Conservation (phyloP, 35 echinoderm and acorn worm species). For the Anneissia japonica region DNA sequence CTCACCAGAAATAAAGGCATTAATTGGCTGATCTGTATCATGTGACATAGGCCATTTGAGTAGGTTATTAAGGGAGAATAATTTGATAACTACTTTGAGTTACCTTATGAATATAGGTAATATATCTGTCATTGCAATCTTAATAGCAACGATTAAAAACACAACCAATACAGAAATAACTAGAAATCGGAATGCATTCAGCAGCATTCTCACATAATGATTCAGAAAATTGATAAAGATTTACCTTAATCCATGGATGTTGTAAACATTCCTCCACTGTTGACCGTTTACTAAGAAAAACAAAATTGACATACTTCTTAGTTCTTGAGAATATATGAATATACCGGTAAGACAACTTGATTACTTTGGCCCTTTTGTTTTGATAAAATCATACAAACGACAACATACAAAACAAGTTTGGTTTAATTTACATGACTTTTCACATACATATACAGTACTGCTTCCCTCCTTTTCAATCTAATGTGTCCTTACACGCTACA, state of each 20-base stretch:
- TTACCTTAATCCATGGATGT: slow-evolving; percentile 85
- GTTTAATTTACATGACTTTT: too few species aligned
- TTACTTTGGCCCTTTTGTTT: too few species aligned
- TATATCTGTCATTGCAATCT: neutral
- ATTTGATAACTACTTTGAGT: neutral
- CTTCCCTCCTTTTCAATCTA: too few species aligned
- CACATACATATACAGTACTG: too few species aligned
- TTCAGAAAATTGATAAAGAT: neutral
- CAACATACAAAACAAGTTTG: too few species aligned
- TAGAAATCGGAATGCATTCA: neutral
- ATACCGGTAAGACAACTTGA: too few species aligned
- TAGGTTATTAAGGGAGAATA: neutral
- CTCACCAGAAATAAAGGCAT: neutral
- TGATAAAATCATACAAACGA: too few species aligned
- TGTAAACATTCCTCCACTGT: slow-evolving; percentile 75
- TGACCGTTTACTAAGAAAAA: slow-evolving; percentile 55
- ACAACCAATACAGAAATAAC: neutral
- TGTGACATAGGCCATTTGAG: neutral
- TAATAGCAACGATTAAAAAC: neutral
- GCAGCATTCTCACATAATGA: neutral
- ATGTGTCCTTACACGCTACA: too few species aligned
- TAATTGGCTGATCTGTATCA: neutral
- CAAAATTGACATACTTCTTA: slow-evolving; percentile 20
- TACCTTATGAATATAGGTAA: neutral
- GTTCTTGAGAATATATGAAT: too few species aligned